Percentiles rank a stretch among this genome's conserved stretches.
phyloP scores from a whole-genome alignment of 2,113 vertebrate genomes.

The Patagioenas fasciata region DNA sequence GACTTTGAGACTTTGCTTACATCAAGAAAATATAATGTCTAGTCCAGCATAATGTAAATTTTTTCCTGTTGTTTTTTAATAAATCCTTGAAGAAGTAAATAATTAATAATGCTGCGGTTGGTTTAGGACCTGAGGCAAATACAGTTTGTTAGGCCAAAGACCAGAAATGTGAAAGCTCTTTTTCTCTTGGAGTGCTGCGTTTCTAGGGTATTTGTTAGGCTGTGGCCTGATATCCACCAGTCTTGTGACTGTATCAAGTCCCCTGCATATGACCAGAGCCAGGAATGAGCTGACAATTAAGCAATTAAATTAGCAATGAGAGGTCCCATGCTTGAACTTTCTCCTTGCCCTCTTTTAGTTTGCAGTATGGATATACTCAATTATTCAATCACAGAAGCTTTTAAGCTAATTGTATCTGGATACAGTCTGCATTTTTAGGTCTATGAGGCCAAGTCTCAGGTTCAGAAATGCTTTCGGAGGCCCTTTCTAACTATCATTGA shows the following conservation, averaged over 20 bases:
- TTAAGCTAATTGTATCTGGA: slow-evolving; percentile 16
- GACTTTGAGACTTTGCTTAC: neutral
- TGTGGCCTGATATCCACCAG: neutral
- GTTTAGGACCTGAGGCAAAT: neutral
- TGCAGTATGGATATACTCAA: neutral
- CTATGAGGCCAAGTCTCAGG: neutral
- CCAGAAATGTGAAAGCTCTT: neutral
- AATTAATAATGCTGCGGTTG: neutral
- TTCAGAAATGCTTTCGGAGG: neutral
- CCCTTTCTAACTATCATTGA: neutral
- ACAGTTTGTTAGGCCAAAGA: neutral
- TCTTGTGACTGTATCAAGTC: neutral
- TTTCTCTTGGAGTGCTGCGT: neutral
- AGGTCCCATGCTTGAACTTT: neutral
- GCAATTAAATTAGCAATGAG: neutral
- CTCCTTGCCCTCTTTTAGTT: slow-evolving; percentile 5
- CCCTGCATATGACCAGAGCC: neutral
- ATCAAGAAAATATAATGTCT: neutral
- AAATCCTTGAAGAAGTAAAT: neutral
- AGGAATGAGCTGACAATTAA: slow-evolving; percentile 33
- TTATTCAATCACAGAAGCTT: slow-evolving; percentile 50
- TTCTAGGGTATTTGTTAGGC: neutral
- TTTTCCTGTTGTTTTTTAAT: neutral
- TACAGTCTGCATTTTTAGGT: neutral
- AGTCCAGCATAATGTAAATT: neutral